phyloP scores from a whole-genome alignment of 2,113 vertebrate genomes.

The Xenus cinereus region DNA sequence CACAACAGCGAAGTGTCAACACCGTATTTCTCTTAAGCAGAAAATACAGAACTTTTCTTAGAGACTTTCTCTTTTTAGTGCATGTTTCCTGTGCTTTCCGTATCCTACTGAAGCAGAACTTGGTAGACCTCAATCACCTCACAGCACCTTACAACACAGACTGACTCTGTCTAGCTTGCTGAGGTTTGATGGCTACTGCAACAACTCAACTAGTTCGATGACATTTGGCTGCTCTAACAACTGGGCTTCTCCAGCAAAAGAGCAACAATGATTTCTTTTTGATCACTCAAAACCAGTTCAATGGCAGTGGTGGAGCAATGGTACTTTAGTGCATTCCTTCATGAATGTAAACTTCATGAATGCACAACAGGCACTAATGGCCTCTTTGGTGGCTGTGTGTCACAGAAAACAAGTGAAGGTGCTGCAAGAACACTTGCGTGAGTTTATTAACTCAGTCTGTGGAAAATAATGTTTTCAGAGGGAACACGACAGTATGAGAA shows the following conservation, averaged over 20 bases:
- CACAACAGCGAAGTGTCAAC: neutral
- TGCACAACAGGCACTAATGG: neutral
- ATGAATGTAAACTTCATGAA: neutral
- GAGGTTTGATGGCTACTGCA: neutral
- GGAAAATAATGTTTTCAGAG: neutral
- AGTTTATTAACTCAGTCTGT: neutral
- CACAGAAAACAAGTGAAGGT: neutral
- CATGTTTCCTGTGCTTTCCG: neutral
- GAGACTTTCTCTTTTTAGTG: neutral
- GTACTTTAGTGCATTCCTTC: neutral
- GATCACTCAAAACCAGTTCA: neutral
- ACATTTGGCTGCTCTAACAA: neutral
- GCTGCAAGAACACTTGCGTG: neutral
- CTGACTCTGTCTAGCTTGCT: neutral
- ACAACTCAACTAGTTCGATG: neutral
- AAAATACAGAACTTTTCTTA: neutral
- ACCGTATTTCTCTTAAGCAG: neutral
- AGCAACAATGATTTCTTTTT: neutral
- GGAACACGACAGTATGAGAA: neutral
- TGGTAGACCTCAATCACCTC: neutral
- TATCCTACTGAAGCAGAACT: neutral
- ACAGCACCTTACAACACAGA: neutral
- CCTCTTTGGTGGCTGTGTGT: neutral
- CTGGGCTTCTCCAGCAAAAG: neutral
- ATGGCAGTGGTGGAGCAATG: fast-evolving